A percentile compares a stretch with the other conserved stretches of the same genome.
phyloP scores from a whole-genome alignment of 2,888 invertebrate genomes.

The Acrocera orbiculus region DNA sequence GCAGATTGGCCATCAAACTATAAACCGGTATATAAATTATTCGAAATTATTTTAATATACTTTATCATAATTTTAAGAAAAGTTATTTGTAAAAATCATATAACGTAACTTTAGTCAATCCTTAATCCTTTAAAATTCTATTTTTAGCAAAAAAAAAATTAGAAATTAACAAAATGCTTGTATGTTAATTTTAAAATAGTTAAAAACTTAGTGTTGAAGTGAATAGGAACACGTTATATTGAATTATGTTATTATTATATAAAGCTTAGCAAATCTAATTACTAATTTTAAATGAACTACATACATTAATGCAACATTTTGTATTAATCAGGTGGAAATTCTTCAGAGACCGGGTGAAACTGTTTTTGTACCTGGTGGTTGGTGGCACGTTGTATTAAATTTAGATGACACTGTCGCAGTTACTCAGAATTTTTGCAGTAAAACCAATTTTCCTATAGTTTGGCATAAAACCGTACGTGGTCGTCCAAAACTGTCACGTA shows the following conservation, averaged over 20 bases:
- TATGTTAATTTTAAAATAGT: too few species aligned
- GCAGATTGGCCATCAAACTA: constrained; percentile 82
- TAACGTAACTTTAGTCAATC: too few species aligned
- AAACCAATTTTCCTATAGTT: constrained; percentile 90
- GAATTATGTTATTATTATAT: too few species aligned
- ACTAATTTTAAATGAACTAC: too few species aligned
- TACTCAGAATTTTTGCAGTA: constrained; percentile 94
- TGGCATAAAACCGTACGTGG: constrained; percentile 97
- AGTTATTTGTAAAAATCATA: too few species aligned
- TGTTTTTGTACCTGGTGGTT: constrained; percentile 95
- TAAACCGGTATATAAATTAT: constrained; percentile 60
- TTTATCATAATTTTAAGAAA: too few species aligned
- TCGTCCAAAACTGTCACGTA: constrained; percentile 84
- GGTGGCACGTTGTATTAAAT: constrained; percentile 99
- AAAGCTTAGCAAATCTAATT: too few species aligned
- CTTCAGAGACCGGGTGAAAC: constrained; percentile 93
- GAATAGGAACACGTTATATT: too few species aligned
- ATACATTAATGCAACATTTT: too few species aligned
- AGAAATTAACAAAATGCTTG: too few species aligned
- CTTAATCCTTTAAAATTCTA: background rate
- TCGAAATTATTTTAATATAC: too few species aligned
- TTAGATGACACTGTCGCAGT: constrained; percentile 91
- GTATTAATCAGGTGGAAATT: constrained; percentile 79
- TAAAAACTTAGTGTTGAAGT: too few species aligned
- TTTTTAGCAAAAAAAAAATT: background rate